phyloP scores from a whole-genome alignment of 2,113 vertebrate genomes.

The Dicaeum eximium region DNA sequence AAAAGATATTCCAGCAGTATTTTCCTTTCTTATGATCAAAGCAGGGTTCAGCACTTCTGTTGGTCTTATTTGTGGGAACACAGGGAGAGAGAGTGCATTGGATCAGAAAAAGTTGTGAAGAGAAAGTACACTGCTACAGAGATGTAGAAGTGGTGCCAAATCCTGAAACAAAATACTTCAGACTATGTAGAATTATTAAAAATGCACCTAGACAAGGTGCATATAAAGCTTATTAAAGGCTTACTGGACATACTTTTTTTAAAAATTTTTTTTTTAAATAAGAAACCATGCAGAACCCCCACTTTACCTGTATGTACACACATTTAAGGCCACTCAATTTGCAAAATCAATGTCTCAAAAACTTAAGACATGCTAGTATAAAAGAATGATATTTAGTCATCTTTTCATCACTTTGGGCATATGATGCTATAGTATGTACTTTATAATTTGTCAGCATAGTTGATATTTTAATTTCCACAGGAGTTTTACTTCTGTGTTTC shows the following conservation, averaged over 20 bases:
- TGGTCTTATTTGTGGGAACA: neutral
- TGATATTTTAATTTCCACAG: neutral
- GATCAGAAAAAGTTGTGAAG: neutral
- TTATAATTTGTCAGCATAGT: neutral
- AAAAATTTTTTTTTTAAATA: neutral
- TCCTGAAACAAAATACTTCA: neutral
- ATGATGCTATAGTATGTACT: neutral
- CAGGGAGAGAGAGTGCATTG: neutral
- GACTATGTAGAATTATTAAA: neutral
- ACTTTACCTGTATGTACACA: neutral
- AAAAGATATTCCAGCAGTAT: neutral
- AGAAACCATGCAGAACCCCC: neutral
- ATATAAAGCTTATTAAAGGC: too few relatives aligned
- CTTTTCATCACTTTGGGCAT: neutral
- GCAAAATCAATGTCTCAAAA: neutral
- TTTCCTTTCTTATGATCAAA: neutral
- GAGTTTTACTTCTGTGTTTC: neutral
- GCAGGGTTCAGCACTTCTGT: neutral
- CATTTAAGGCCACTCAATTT: neutral
- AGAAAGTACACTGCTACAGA: neutral
- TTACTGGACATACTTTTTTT: neutral
- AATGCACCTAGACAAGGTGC: neutral
- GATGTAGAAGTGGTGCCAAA: neutral
- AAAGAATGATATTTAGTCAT: neutral
- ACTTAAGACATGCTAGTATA: neutral